phyloP scores from a whole-genome alignment of 2,888 invertebrate species.

The Cataglyphis albicans region DNA sequence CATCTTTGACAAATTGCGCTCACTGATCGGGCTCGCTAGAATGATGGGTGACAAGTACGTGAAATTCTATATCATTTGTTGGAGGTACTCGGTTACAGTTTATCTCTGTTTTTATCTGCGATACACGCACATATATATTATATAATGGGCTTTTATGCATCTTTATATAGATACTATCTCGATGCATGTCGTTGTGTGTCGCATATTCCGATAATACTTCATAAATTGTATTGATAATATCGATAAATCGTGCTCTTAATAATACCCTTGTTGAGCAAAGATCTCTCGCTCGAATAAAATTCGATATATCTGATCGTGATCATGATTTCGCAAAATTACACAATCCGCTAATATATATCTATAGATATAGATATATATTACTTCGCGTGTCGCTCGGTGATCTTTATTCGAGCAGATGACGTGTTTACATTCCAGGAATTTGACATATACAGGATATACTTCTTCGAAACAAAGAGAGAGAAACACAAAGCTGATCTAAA shows the following conservation, averaged over 20 bases:
- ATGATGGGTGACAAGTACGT: neutral
- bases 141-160: neutral
- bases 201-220: neutral
- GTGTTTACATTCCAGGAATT: conserved; percentile 29
- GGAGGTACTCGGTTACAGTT: neutral
- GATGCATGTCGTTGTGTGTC: neutral
- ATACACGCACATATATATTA: neutral
- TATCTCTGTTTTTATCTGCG: conserved; percentile 11
- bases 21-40: neutral
- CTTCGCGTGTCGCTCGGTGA: neutral
- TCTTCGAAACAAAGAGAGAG: conserved; percentile 7
- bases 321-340: conserved; percentile 19
- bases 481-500: neutral
- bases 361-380: neutral
- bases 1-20: conserved; percentile 81
- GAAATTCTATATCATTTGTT: neutral
- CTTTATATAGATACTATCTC: neutral
- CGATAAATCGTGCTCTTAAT: neutral
- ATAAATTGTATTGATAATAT: neutral
- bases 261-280: neutral
- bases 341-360: neutral
- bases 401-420: conserved; percentile 23
- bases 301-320: neutral
- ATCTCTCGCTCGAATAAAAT: neutral
- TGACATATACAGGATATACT: neutral